Evolutionary conservation across 2,888 invertebrate genomes (phyloP).

Genomic region (Adelognathus sp.): DNA sequence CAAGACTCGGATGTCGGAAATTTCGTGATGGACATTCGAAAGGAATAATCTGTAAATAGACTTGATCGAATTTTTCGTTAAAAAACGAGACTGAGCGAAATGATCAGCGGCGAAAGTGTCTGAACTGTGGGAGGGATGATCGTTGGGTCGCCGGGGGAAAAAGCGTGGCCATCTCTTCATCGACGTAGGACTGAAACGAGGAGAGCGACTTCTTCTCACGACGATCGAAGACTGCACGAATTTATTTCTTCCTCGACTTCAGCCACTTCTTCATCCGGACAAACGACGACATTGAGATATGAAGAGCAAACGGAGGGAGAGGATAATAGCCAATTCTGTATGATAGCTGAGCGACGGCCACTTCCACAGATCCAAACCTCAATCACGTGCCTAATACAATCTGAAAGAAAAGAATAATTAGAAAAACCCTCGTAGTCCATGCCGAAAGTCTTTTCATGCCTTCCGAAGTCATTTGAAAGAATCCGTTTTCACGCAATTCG

Average conservation of each 20-base stretch:
- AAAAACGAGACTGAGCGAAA: background rate
- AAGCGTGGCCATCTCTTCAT: background rate
- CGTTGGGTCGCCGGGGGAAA: background rate
- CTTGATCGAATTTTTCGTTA: constrained; percentile 9
- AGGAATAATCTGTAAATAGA: constrained; percentile 46
- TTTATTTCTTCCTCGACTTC: background rate
- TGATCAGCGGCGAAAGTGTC: background rate
- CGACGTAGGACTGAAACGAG: background rate
- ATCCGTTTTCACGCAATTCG: background rate
- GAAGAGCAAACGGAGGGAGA: background rate
- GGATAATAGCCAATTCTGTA: background rate
- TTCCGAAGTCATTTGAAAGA: background rate
- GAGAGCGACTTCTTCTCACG: background rate
- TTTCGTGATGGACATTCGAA: background rate
- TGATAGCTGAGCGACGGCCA: background rate
- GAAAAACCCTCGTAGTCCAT: background rate
- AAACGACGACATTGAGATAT: background rate
- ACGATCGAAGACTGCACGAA: background rate
- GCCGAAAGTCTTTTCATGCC: background rate
- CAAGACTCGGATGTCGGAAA: background rate
- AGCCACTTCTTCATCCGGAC: constrained; percentile 17
- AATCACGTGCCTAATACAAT: constrained; percentile 32
- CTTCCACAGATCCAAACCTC: constrained; percentile 2
- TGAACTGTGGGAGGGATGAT: background rate
- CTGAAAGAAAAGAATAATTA: background rate